Percentiles rank a stretch among this genome's conserved stretches.
These are phyloP conservation scores for Drosophila eugracilis DNA, from an alignment of 1,140 invertebrate species.

Conservation along the genomic window DNA sequence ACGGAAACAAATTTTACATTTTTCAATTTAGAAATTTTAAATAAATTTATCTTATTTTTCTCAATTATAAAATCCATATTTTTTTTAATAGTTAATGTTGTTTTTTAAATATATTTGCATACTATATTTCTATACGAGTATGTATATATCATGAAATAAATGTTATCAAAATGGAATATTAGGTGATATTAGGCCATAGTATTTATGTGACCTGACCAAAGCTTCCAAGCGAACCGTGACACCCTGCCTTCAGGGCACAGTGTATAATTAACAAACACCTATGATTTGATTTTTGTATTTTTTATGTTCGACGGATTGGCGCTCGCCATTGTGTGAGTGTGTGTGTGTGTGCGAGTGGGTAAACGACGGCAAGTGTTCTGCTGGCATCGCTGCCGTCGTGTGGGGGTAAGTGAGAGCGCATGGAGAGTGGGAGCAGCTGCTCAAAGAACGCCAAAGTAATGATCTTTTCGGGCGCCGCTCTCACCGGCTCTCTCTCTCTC, in stretches of 20 bases:
- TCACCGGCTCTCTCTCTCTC: constrained; percentile 27
- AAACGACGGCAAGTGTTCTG: constrained; percentile 76
- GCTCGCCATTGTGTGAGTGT: constrained; percentile 14
- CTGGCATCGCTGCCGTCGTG: constrained; percentile 55
- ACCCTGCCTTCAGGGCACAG: constrained; percentile 38
- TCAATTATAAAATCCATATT: too few species aligned
- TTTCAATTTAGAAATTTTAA: too few species aligned
- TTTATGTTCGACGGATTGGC: constrained; percentile 55
- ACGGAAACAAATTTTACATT: too few species aligned
- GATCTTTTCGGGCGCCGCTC: constrained; percentile 28
- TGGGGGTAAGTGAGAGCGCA: constrained; percentile 56
- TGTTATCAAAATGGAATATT: too few species aligned
- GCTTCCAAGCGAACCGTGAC: constrained; percentile 13
- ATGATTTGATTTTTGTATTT: constrained; percentile 69
- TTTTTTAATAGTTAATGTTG: too few species aligned
- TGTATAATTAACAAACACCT: constrained; percentile 72
- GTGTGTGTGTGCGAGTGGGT: constrained; percentile 58
- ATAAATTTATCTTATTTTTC: too few species aligned
- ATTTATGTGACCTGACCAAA: constrained; percentile 1
- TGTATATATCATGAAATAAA: too few species aligned
- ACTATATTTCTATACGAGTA: too few species aligned
- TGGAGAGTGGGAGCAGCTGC: constrained; percentile 14
- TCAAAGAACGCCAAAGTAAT: constrained; percentile 78
- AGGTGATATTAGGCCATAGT: background rate
- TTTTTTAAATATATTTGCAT: too few species aligned